Evolutionary conservation across 2,888 invertebrate genomes (phyloP).

Genomic region (Leucania comma): DNA sequence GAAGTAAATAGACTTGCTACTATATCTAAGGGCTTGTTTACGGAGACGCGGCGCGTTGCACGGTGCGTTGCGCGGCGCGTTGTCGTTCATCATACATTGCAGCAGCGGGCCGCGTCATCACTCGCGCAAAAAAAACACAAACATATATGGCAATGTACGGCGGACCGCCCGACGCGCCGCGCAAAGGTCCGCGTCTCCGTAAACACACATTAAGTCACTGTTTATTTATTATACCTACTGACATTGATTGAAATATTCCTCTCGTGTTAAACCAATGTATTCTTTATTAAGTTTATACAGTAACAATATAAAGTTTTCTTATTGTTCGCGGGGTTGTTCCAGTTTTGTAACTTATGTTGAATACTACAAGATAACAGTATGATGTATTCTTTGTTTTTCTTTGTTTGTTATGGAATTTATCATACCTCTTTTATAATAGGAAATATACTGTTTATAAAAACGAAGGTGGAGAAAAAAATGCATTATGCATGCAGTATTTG

Average conservation of each 20-base stretch:
- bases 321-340: constrained; percentile 21
- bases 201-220: no score
- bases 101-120: no score
- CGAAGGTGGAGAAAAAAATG: neutral
- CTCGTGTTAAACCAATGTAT: neutral
- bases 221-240: no score
- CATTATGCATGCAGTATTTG: neutral
- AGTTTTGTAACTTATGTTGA: constrained; percentile 35
- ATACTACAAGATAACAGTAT: constrained; percentile 40
- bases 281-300: constrained; percentile 12
- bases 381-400: constrained; percentile 49
- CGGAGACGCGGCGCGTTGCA: no score
- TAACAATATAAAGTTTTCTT: constrained; percentile 37
- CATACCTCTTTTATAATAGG: neutral
- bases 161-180: no score
- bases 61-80: no score
- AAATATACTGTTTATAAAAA: neutral
- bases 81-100: no score
- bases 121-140: no score
- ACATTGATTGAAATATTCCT: neutral
- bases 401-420: constrained; percentile 31
- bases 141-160: no score
- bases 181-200: no score
- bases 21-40: no score
- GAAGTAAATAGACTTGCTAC: no score